Base-by-base conservation (phyloP, 2,797 vertebrate genomes). In the Varecia variegata region DNA sequence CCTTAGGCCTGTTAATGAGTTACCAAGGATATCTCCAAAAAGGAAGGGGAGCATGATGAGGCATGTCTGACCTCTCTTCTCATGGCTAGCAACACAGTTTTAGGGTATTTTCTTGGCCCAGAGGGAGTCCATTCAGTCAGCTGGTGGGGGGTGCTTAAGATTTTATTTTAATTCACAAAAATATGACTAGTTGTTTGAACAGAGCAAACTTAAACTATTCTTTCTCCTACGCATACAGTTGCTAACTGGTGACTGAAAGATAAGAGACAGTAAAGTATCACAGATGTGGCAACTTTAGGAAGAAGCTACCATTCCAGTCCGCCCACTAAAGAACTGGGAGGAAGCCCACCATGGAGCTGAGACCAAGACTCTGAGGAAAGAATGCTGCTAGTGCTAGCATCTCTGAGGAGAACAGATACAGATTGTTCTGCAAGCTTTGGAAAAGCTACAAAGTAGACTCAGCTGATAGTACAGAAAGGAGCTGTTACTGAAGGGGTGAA, bases 401-500 rank as follows among this genome's bases (percentile, higher is more conserved):
- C 52, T 58, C 52, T 27, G 5, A 71, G n/a, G 7, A 17, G 5
- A 38, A 3, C 32, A 70, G 40, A 32, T 20, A 38, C 74, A 12
- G 12, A 83, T 52, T 12, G 17, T 35, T 73, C 54, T 74, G 10
- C 9, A 58, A 76, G 14, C 5, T 1, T 14, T 81, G 32, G 10
- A 15, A 80, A 86, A 40, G 2, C 4, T 35, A 2, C n/a, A 38
- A 62, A 20, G 7, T 12, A 7, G 2, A 56, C 20, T 62, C 25
- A 9, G 35, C 7, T 47, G 25, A 71, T 43, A 4, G 2, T 74
- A 67, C 1, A 32, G 23, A 86, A 84, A 70, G 8, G 50, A 40
- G 6, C 2, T 38, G 2, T 7, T n/a, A 1, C 30, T 25, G 5
- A 14, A 0, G 5, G 10, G 5, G 32, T 50, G 4, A 73, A 38